A percentile compares a stretch with the other conserved stretches of the same genome.
These are phyloP conservation scores for Drosophila seguyi DNA, from an alignment of 1,140 invertebrate species.

Conservation along the genomic window DNA sequence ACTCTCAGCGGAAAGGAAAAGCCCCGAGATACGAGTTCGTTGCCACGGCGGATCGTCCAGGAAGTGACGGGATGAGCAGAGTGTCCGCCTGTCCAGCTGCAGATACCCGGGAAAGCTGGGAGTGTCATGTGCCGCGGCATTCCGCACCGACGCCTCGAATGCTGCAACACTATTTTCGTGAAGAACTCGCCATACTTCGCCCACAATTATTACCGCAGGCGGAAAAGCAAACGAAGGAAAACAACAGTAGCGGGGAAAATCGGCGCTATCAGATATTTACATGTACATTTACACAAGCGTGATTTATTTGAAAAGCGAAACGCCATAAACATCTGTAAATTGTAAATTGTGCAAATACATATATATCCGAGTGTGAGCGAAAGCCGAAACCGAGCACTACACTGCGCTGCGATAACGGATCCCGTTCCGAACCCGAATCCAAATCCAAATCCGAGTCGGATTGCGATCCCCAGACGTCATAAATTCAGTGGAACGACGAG, in stretches of 20 bases:
- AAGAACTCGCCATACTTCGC: conserved; percentile 76
- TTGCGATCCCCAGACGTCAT: conserved; percentile 49
- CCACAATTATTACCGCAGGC: conserved; percentile 75
- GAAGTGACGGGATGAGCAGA: conserved; percentile 22
- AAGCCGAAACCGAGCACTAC: conserved; percentile 32
- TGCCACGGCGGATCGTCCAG: conserved; percentile 2
- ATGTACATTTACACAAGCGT: conserved; percentile 71
- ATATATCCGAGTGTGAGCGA: conserved; percentile 32
- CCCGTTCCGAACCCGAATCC: conserved; percentile 7
- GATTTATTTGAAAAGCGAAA: conserved; percentile 68
- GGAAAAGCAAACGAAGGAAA: conserved; percentile 46
- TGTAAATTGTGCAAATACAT: conserved; percentile 81
- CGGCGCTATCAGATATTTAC: conserved; percentile 61
- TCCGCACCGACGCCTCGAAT: conserved; percentile 66
- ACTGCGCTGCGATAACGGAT: conserved; percentile 37
- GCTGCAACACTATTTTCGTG: conserved; percentile 76
- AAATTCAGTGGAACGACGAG: conserved; percentile 66
- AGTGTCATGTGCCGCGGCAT: conserved; percentile 68
- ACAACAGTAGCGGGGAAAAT: conserved; percentile 17
- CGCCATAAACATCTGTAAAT: conserved; percentile 77
- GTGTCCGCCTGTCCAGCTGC: conserved; percentile 16
- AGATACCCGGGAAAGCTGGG: conserved; percentile 29
- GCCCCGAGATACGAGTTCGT: conserved; percentile 2
- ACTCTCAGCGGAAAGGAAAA: conserved; percentile 21
- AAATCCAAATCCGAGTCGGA: conserved; percentile 14